phyloP scores from a whole-genome alignment of 2,797 vertebrate genomes.

The Lophotriccus pileatus region DNA sequence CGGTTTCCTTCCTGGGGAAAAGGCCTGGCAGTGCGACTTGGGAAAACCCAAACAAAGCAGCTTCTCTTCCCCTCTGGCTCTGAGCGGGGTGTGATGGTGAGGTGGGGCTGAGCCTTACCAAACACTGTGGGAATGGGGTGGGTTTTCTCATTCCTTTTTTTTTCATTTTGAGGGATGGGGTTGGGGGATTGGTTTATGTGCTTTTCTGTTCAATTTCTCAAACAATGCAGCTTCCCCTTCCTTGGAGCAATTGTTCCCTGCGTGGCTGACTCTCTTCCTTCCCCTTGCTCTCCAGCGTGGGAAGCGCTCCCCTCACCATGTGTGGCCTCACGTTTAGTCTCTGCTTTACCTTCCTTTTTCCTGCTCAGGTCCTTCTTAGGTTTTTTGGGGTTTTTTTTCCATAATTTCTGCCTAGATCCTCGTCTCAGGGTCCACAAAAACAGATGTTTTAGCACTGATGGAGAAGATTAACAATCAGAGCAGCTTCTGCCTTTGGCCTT shows the following conservation, averaged over 20 bases:
- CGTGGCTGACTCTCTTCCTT: background rate
- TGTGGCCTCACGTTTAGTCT: background rate
- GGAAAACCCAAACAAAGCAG: constrained; percentile 5
- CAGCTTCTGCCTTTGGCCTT: background rate
- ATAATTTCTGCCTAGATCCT: background rate
- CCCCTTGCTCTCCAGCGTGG: background rate
- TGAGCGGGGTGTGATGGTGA: background rate
- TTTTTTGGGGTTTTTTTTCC: background rate
- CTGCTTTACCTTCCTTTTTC: background rate
- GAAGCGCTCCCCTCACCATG: background rate
- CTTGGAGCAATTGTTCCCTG: constrained; percentile 26
- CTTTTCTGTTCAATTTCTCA: background rate
- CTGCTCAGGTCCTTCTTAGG: background rate
- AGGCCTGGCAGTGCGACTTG: background rate
- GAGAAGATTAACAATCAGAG: background rate
- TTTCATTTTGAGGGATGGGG: background rate
- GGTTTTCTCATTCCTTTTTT: background rate
- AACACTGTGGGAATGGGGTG: background rate
- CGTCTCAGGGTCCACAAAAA: background rate
- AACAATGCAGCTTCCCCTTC: constrained; percentile 49
- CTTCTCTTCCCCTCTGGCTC: constrained; percentile 14
- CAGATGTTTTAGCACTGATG: background rate
- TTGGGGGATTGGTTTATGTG: background rate
- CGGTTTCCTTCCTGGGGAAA: constrained; percentile 58
- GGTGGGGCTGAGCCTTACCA: background rate